A percentile compares a stretch with the other conserved stretches of the same genome.
Conservation (phyloP, 2,113 vertebrate genomes). For the human region DNA sequence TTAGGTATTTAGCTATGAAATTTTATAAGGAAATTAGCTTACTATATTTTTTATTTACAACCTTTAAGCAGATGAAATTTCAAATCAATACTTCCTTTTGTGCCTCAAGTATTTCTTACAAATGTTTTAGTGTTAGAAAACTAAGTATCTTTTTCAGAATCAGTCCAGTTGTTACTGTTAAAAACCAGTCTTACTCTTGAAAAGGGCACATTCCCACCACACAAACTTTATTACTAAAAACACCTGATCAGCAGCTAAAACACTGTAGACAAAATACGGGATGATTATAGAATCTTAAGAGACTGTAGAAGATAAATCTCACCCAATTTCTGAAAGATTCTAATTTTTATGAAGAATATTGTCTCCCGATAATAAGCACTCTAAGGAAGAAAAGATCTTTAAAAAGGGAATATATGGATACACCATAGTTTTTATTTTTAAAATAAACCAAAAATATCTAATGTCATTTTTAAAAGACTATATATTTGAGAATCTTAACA, state of each 20-base stretch:
- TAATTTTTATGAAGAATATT: conserved; percentile 42
- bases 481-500: not conserved
- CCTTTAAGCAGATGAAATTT: not conserved
- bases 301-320: not conserved
- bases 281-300: not conserved
- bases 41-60: not conserved
- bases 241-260: conserved; percentile 11
- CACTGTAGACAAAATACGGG: not conserved
- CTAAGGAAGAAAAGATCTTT: not conserved
- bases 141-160: conserved; percentile 25
- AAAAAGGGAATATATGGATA: not conserved
- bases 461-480: not conserved
- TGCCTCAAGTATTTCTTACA: not conserved
- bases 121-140: not conserved
- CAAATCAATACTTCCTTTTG: not conserved
- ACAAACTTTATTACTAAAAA: conserved; percentile 5
- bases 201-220: conserved; percentile 26
- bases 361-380: not conserved
- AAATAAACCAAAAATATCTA: not conserved
- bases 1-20: not conserved
- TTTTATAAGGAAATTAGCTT: conserved; percentile 22
- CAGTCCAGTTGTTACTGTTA: not conserved
- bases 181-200: not conserved
- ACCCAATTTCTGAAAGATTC: not conserved
- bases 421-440: not conserved